Evolutionary conservation across 2,888 invertebrate genomes (phyloP).

Genomic region (Malthinus flaveolus): DNA sequence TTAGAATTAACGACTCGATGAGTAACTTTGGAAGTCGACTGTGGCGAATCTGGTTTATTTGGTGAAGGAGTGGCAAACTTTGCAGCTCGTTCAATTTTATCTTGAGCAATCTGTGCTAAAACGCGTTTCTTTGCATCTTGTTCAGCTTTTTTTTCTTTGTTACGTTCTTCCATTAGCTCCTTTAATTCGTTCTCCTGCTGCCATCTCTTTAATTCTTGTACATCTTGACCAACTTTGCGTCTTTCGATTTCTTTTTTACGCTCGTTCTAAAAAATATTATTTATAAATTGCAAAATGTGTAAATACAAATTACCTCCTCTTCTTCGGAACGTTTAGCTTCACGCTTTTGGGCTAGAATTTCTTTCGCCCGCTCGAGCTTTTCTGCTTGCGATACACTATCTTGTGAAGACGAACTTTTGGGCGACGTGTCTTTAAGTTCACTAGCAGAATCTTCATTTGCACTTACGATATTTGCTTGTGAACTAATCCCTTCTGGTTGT

Average conservation of each 20-base stretch:
- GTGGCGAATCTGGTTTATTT: conserved; percentile 18
- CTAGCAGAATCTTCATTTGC: conserved; percentile 58
- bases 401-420: conserved; percentile 18
- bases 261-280: conserved; percentile 41
- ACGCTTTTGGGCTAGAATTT: conserved; percentile 68
- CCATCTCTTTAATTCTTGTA: conserved; percentile 71
- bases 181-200: conserved; percentile 78
- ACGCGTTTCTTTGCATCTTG: conserved; percentile 76
- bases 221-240: conserved; percentile 71
- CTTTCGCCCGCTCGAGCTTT: conserved; percentile 66
- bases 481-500: conserved; percentile 7
- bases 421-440: conserved; percentile 21
- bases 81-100: conserved; percentile 71
- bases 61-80: conserved; percentile 44
- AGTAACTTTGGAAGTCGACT: conserved; percentile 20
- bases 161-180: conserved; percentile 71
- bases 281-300: not conserved
- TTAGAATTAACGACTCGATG: conserved; percentile 45
- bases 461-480: conserved; percentile 48
- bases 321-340: conserved; percentile 69
- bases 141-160: conserved; percentile 76
- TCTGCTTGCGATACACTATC: conserved; percentile 55
- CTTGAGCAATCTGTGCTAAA: conserved; percentile 82
- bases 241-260: conserved; percentile 68
- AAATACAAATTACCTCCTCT: conserved; percentile 58